Evolutionary conservation across 2,888 invertebrate species (phyloP), one percentile per base, ranked within the genome.

Genomic region (Andrena haemorrhoa): DNA sequence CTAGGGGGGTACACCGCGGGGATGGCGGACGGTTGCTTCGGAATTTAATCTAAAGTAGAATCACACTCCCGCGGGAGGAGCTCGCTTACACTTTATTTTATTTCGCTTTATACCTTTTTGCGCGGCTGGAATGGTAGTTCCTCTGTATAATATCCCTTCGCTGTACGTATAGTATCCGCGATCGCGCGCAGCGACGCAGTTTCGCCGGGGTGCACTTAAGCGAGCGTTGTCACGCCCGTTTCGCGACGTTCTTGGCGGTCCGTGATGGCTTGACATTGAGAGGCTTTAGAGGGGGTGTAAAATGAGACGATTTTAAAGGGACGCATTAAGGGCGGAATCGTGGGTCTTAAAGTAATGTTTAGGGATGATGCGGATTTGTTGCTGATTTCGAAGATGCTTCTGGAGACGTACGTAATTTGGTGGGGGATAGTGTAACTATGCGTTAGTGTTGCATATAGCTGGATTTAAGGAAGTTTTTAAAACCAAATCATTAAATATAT

Each of bases 11-110:
- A 72, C n/a, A 10, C 31, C 31, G 49, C 63, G 31, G 60, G 65
- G 65, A 33, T 8, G 47, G 23, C 16, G 29, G 60, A 31, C 47
- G 69, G 77, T 86, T 89, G 87, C 86, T 89, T 89, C 84, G 90
- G 92, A 92, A 91, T 92, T 92, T 92, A 92, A 92, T 92, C 91
- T 92, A 90, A 90, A 92, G 91, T 91, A 90, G 90, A 90, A 90
- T 91, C 88, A 83, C 85, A 79, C 88, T 83, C 83, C 84, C 84
- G 75, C 70, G 81, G 68, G 74, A 72, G 77, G 73, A 79, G 86
- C 89, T 87, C 85, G 84, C 82, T 87, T 75, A 79, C 88, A 82
- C 87, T 88, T 85, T 87, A 88, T 88, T 88, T 86, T 90, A 88
- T 88, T 90, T 86, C 87, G 80, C 74, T 86, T 85, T 87, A 60